Base-by-base conservation (phyloP, 1,140 invertebrate genomes). In the Papilio polyxenes region DNA sequence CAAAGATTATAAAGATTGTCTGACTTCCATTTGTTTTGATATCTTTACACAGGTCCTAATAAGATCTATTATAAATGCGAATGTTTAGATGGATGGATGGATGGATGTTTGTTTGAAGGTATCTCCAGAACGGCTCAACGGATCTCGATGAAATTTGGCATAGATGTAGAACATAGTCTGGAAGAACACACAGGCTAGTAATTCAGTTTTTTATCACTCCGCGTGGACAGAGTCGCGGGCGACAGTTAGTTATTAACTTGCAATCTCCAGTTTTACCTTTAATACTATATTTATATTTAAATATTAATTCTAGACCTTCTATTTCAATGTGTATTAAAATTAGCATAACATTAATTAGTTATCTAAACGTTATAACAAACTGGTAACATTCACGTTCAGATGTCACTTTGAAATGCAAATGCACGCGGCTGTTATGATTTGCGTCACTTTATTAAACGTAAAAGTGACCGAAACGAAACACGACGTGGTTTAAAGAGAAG, bases 371-470 rank as follows among this genome's bases (percentile, higher is more conserved):
- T 56, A 77, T 77, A 77, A 23, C 20, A 51, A 51, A 13, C 13
- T 49, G 20, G 48, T 44, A n/a, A 23, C 13, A 44, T 37, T 13
- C 4, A 10, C 13, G 40, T 37, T 74, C 15, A 74, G 11, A 15
- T 75, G 75, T 77, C 75, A 56, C 75, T 77, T 77, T 77, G 75
- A 77, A 77, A 77, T 77, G 75, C 75, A 77, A 77, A 77, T 77
- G 75, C 75, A 77, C 23, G 48, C 31, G 9, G 37, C 51, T 23
- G 48, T 77, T 53, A 77, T 77, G 49, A 77, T 77, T 53, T 77
- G 48, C 20, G 75, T 53, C 49, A 77, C 20, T 77, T 77, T 77
- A 77, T 75, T 31, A 74, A 74, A 77, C 48, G 23, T 77, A 77
- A 53, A 77, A 77, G 49, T 77, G 75, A 53, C 17, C 75, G 75